These are phyloP conservation scores for Drosophila willistoni DNA, from an alignment of 1,140 invertebrate genomes.

Conservation along the genomic window DNA sequence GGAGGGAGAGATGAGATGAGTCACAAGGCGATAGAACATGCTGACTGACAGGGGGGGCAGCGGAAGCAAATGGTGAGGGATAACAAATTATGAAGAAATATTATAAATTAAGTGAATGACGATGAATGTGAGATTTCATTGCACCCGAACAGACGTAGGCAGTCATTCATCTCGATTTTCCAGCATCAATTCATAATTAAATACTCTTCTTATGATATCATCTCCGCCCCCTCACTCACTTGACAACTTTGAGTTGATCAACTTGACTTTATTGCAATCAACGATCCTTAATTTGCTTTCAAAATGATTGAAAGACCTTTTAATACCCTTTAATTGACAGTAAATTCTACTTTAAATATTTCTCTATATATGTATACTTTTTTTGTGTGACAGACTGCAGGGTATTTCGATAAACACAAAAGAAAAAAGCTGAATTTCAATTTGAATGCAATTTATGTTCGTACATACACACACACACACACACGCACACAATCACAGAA, in stretches of 20 bases:
- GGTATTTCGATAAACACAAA: not conserved
- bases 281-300: too few species aligned
- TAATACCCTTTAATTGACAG: too few species aligned
- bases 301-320: too few species aligned
- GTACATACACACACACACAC: conserved; percentile 24
- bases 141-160: too few species aligned
- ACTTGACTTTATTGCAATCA: too few species aligned
- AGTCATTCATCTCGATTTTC: not conserved
- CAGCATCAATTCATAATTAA: not conserved
- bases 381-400: not conserved
- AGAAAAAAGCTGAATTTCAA: conserved; percentile 15
- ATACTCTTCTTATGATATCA: not conserved
- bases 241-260: too few species aligned
- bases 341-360: too few species aligned
- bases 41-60: not conserved
- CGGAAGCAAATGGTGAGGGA: conserved; percentile 5
- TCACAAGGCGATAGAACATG: conserved; percentile 5
- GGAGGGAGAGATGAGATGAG: not conserved
- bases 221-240: too few species aligned
- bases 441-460: conserved; percentile 41
- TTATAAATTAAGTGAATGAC: not conserved
- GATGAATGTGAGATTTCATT: not conserved
- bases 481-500: conserved; percentile 14
- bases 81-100: conserved; percentile 14
- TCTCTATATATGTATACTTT: not conserved